Evolutionary conservation across 1,140 invertebrate species (phyloP).

Genomic region (Atopsyche davidsoni): DNA sequence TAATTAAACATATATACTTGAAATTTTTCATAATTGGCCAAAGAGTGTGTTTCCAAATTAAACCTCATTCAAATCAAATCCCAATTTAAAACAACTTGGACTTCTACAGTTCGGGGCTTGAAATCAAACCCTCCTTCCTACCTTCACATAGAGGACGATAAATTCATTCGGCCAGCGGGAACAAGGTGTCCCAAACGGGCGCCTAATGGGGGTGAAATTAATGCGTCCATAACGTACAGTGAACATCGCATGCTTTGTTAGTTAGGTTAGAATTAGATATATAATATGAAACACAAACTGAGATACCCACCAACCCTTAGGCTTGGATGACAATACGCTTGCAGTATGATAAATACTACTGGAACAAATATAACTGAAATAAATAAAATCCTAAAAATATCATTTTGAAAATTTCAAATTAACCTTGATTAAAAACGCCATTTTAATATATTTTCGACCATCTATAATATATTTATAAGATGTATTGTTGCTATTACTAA

Average conservation of each 20-base stretch:
- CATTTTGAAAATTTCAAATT: too few relatives aligned
- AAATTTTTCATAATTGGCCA: not conserved
- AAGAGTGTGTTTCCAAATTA: not conserved
- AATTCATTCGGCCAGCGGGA: conserved; percentile 25
- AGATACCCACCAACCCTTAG: too few relatives aligned
- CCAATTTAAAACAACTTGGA: not conserved
- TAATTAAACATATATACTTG: too few relatives aligned
- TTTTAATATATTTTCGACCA: too few relatives aligned
- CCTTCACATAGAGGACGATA: conserved; percentile 17
- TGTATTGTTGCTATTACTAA: too few relatives aligned
- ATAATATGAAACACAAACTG: conserved; percentile 17
- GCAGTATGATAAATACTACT: too few relatives aligned
- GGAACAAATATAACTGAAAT: too few relatives aligned
- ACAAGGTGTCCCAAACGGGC: conserved; percentile 25
- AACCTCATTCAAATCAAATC: not conserved
- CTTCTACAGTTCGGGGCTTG: conserved; percentile 12
- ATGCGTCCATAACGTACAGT: conserved; percentile 23
- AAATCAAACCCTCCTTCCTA: conserved; percentile 17
- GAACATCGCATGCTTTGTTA: conserved; percentile 28
- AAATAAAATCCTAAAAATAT: too few relatives aligned
- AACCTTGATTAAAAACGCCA: too few relatives aligned
- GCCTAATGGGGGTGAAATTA: conserved; percentile 19
- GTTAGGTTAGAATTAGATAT: conserved; percentile 27
- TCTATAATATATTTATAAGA: too few relatives aligned
- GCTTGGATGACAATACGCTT: too few relatives aligned